These are phyloP conservation scores for Pollenia griseotomentosa DNA, from an alignment of 2,888 invertebrate species.

Conservation along the genomic window DNA sequence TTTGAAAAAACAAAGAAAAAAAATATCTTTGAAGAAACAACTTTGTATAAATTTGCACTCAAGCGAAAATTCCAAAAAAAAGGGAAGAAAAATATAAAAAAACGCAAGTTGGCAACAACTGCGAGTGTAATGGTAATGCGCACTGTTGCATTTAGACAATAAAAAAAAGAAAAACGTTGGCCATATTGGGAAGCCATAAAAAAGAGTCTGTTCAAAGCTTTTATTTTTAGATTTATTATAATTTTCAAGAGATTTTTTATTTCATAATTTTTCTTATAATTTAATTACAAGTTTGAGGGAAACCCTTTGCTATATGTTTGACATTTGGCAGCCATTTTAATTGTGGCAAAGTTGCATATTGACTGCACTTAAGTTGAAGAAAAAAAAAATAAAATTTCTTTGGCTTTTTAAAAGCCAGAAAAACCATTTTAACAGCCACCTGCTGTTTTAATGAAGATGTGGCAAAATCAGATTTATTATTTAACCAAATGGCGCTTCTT, in stretches of 20 bases:
- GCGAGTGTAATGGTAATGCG: slow-evolving; percentile 50
- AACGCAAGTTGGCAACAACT: slow-evolving; percentile 49
- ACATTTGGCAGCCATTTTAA: slow-evolving; percentile 67
- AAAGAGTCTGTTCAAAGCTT: slow-evolving; percentile 10
- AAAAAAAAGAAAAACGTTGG: slow-evolving; percentile 64
- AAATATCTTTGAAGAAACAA: slow-evolving; percentile 24
- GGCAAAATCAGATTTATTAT: slow-evolving; percentile 19
- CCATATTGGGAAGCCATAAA: slow-evolving; percentile 75
- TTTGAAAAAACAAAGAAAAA: slow-evolving; percentile 1
- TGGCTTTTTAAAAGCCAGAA: not conserved
- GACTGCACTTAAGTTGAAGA: slow-evolving; percentile 17
- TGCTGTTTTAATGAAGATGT: slow-evolving; percentile 68
- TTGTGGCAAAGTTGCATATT: slow-evolving; percentile 52
- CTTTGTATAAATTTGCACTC: slow-evolving; percentile 43
- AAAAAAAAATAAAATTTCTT: not conserved
- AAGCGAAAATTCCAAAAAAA: slow-evolving; percentile 55
- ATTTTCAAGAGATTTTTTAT: slow-evolving; percentile 21
- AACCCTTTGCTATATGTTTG: not conserved
- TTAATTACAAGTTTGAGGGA: slow-evolving; percentile 54
- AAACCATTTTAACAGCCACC: slow-evolving; percentile 61
- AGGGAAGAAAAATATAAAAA: slow-evolving; percentile 31
- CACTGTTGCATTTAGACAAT: slow-evolving; percentile 58
- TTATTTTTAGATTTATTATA: slow-evolving; percentile 35
- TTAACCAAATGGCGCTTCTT: slow-evolving; percentile 49
- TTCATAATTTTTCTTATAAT: slow-evolving; percentile 28